Base-by-base conservation (phyloP, 2,113 vertebrate genomes). In the Echinops telfairi region DNA sequence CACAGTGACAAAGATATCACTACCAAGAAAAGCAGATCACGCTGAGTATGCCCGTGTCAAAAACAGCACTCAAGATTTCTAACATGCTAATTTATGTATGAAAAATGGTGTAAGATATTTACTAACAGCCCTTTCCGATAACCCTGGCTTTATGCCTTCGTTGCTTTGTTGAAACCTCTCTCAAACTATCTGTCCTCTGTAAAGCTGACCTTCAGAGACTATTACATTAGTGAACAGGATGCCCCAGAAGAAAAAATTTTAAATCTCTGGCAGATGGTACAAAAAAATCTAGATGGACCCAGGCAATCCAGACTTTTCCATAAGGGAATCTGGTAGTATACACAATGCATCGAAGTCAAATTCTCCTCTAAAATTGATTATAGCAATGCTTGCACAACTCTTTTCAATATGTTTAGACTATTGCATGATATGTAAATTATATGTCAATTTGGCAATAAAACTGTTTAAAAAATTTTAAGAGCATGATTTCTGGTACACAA, bases 21-120 rank as follows among this genome's bases (percentile, higher is more conserved):
- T 62, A 43, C 87, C 64, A 57, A 2, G 20, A 76, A 29, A n/a
- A 3, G 12, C 22, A 36, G 22, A 93, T 33, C 75, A 76, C 66
- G 88, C 8, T 53, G 17, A 90, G n/a, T 27, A 40, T 36, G 84
- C 27, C 36, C 20, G 82, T 81, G 40, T 80, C 68, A 83, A 91
- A 91, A 91, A 58, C 29, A 93, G 64, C 70, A 89, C 57, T 94
- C 23, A 58, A 90, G 80, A 75, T 31, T 89, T 85, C 43, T 47
- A 47, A 47, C 43, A 71, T 43, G 3, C 47, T 92, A 64, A 90
- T n/a, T 92, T 92, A 77, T 11, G 36, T 10, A 43, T 22, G 11
- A 86, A 92, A 93, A 96, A 86, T 70, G 7, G 29, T 85, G 19
- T 25, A 70, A 88, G 36, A 36, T 64, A 84, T 71, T 93, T 57